These are phyloP conservation scores for Pollicipes pollicipes DNA, from an alignment of 1,140 invertebrate species.

Conservation along the genomic window DNA sequence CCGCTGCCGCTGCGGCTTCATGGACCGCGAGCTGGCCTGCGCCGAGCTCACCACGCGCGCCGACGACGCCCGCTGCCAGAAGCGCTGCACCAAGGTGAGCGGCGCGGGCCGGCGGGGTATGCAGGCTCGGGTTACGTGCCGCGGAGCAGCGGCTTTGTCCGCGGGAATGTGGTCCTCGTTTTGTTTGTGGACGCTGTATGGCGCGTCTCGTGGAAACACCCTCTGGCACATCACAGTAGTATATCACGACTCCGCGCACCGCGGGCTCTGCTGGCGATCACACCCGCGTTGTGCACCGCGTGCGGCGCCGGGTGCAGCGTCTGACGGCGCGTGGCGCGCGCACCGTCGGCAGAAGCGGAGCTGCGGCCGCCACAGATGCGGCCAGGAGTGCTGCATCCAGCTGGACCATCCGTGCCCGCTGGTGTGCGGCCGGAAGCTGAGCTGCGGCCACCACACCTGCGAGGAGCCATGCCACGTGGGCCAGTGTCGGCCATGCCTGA, in stretches of 20 bases:
- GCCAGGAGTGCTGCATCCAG: conserved; percentile 46
- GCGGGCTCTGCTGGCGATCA: too few species aligned
- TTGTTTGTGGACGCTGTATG: too few species aligned
- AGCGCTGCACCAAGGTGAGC: conserved; percentile 63
- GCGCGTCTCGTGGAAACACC: too few species aligned
- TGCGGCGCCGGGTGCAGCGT: too few species aligned
- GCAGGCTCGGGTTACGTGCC: too few species aligned
- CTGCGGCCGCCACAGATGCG: conserved; percentile 26
- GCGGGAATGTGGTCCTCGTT: too few species aligned
- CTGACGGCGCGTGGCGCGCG: too few species aligned
- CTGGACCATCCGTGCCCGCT: conserved; percentile 66
- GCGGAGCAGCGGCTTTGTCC: too few species aligned
- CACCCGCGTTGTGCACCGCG: too few species aligned
- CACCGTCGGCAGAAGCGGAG: conserved; percentile 36
- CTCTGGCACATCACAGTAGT: too few species aligned
- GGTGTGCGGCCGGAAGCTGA: conserved; percentile 57
- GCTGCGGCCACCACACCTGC: conserved; percentile 74
- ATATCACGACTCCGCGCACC: too few species aligned
- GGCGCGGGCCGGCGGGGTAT: conserved; percentile 44
- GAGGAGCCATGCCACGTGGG: conserved; percentile 72
- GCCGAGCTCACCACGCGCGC: conserved; percentile 44
- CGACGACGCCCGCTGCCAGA: conserved; percentile 61
- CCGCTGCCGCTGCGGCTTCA: conserved; percentile 73
- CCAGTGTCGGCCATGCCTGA: conserved; percentile 62
- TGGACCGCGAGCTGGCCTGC: conserved; percentile 64